A percentile compares a stretch with the other conserved stretches of the same genome.
Evolutionary conservation across 1,140 invertebrate genomes (phyloP).

Genomic region (Hylyphantes graminicola): DNA sequence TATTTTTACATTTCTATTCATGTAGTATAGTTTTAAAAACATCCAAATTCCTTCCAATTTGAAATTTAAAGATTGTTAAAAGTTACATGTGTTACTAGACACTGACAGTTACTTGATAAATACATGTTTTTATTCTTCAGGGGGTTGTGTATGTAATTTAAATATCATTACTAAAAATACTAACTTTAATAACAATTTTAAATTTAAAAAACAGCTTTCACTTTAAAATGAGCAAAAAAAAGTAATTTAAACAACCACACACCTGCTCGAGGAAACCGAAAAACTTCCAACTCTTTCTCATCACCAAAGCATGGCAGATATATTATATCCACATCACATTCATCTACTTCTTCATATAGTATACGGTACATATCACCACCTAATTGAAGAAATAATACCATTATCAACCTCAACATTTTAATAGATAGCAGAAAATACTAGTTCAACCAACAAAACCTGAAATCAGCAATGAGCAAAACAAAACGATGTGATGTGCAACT

Average conservation of each 20-base stretch:
- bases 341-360: conserved; percentile 96
- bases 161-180: neutral
- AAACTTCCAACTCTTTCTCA: conserved; percentile 84
- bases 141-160: neutral
- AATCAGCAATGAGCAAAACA: neutral
- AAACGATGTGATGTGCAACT: too few species aligned
- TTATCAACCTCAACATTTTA: neutral
- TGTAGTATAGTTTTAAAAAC: too few species aligned
- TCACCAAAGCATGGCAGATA: conserved; percentile 85
- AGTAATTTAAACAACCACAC: conserved; percentile 29
- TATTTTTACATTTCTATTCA: too few species aligned
- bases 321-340: conserved; percentile 91
- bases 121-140: too few species aligned
- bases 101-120: too few species aligned
- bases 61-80: too few species aligned
- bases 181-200: neutral
- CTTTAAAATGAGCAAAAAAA: conserved; percentile 21
- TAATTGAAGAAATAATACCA: neutral
- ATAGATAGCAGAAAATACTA: neutral
- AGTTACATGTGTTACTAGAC: too few species aligned
- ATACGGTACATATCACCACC: conserved; percentile 77
- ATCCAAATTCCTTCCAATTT: too few species aligned
- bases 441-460: neutral
- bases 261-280: conserved; percentile 91
- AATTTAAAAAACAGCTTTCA: neutral